Conservation (phyloP, 37 sponge, comb jelly and placozoan genomes). For the Cliona cf. orientalis region DNA sequence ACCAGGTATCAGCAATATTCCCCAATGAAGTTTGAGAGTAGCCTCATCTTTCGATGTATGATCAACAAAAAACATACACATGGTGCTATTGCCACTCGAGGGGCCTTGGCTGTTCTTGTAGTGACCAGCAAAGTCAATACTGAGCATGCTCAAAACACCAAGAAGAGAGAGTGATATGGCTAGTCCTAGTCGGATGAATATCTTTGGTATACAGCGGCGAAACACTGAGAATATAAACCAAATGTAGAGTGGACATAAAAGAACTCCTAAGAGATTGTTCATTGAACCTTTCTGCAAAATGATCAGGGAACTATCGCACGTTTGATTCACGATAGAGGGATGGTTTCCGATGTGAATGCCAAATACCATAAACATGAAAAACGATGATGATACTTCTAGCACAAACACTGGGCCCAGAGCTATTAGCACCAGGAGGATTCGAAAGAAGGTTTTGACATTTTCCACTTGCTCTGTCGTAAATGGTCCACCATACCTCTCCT, state of each 20-base stretch:
- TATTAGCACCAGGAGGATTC: neutral
- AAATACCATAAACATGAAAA: neutral
- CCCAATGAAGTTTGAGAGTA: conserved; percentile 3
- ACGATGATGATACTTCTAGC: neutral
- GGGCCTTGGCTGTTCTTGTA: neutral
- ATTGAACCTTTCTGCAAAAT: neutral
- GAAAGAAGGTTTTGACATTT: neutral
- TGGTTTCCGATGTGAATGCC: neutral
- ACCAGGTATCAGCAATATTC: neutral
- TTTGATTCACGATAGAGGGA: neutral
- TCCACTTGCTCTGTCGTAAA: neutral
- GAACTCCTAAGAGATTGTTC: neutral
- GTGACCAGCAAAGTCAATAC: neutral
- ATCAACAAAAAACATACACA: no score
- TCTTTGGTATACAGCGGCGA: neutral
- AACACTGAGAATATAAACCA: neutral
- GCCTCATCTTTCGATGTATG: neutral
- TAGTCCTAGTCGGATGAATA: neutral
- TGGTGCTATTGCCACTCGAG: no score
- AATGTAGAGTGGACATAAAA: neutral
- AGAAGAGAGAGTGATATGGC: neutral
- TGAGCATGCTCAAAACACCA: neutral
- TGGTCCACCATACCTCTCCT: conserved; percentile 11
- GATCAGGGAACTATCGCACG: neutral
- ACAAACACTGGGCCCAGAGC: neutral